Conservation (phyloP, 2,113 vertebrate species). For the Marcusenius ussheri region DNA sequence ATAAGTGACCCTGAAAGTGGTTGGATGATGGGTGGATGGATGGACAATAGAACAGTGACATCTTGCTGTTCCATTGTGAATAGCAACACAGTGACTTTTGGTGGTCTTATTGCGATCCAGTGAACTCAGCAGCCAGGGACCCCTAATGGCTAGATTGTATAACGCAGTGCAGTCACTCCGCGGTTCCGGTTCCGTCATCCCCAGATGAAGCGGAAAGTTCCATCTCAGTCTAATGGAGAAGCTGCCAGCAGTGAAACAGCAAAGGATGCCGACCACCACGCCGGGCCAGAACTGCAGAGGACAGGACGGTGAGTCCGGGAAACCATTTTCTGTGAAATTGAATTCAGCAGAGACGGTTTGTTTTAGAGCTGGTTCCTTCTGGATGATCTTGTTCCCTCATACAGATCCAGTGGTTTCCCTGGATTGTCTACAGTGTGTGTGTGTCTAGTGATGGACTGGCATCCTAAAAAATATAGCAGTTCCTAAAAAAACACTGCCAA, state of each 20-base stretch:
- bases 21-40: background rate
- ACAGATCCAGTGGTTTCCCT: background rate
- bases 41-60: background rate
- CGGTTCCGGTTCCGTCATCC: conserved; percentile 17
- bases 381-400: no score
- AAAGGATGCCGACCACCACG: conserved; percentile 71
- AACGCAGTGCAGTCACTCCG: background rate
- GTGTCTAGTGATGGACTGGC: background rate
- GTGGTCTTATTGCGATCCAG: background rate
- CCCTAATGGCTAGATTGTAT: background rate
- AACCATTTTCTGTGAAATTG: background rate
- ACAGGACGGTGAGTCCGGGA: conserved; percentile 75
- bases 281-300: conserved; percentile 80
- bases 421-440: background rate
- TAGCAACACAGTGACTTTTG: background rate
- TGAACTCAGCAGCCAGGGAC: background rate
- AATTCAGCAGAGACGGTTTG: background rate
- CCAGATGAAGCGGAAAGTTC: conserved; percentile 83
- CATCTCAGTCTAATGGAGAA: conserved; percentile 77
- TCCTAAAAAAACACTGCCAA: background rate
- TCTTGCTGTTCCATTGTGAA: background rate
- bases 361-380: background rate
- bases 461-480: background rate
- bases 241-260: conserved; percentile 60
- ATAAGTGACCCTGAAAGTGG: background rate